Conservation (phyloP, 1,140 invertebrate species). For the Drosophila ercepeae region DNA sequence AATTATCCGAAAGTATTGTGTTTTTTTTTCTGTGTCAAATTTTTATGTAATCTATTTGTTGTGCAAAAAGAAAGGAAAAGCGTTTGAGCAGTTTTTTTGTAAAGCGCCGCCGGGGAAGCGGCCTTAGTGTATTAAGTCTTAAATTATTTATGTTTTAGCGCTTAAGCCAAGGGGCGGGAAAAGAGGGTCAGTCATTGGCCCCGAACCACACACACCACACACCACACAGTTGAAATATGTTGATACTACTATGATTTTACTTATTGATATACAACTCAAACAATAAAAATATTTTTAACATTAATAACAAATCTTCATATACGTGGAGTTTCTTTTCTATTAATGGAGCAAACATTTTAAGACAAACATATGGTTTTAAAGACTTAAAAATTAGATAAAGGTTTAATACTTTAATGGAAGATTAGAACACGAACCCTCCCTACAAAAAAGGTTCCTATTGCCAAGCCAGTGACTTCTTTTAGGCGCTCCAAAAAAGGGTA, state of each 20-base stretch:
- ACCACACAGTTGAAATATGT: slow-evolving; percentile 47
- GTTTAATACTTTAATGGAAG: too few relatives aligned
- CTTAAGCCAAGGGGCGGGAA: slow-evolving; percentile 38
- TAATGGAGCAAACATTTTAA: too few relatives aligned
- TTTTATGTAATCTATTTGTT: slow-evolving; percentile 19
- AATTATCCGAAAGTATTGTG: slow-evolving; percentile 69
- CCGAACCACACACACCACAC: slow-evolving; percentile 2
- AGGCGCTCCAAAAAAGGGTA: too few relatives aligned
- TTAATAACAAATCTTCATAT: background rate
- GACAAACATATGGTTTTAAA: too few relatives aligned
- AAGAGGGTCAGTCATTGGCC: background rate
- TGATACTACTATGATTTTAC: slow-evolving; percentile 54
- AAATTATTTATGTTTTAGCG: slow-evolving; percentile 71
- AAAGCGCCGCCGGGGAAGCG: slow-evolving; percentile 21
- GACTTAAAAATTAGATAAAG: too few relatives aligned
- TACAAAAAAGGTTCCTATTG: too few relatives aligned
- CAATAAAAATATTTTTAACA: slow-evolving; percentile 55
- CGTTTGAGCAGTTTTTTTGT: slow-evolving; percentile 26
- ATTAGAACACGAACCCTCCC: too few relatives aligned
- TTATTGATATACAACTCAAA: slow-evolving; percentile 48
- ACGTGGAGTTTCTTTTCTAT: background rate
- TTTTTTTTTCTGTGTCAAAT: slow-evolving; percentile 31
- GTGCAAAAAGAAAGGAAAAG: slow-evolving; percentile 13
- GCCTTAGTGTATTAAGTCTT: slow-evolving; percentile 37
- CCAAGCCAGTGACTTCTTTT: too few relatives aligned